Conservation (phyloP, 1,140 invertebrate species). For the Drosophila persimilis region DNA sequence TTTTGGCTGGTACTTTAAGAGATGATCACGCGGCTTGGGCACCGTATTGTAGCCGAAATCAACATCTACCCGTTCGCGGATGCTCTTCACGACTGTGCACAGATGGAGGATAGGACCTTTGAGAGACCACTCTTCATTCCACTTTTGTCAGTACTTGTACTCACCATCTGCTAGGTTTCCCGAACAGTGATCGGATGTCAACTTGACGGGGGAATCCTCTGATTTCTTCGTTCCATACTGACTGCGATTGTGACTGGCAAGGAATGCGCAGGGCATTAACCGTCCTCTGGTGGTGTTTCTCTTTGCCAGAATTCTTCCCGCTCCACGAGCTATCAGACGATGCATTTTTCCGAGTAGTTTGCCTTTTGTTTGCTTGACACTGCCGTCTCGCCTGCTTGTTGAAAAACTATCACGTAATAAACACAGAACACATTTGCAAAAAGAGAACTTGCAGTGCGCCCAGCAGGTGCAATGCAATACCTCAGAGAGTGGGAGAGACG, state of each 20-base stretch:
- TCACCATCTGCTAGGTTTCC: constrained; percentile 45
- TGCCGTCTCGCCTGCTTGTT: background rate
- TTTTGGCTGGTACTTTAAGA: constrained; percentile 70
- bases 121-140: background rate
- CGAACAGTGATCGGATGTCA: constrained; percentile 39
- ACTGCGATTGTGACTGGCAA: background rate
- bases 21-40: constrained; percentile 66
- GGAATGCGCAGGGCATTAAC: background rate
- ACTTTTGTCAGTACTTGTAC: background rate
- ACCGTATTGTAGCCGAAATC: constrained; percentile 64
- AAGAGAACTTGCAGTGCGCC: constrained; percentile 17
- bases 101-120: background rate
- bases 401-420: constrained; percentile 26
- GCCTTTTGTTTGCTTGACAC: background rate
- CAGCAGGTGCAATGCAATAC: background rate
- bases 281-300: background rate
- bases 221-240: background rate
- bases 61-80: constrained; percentile 55
- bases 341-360: constrained; percentile 20
- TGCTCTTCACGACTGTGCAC: constrained; percentile 44
- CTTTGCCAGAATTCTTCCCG: constrained; percentile 1
- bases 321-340: constrained; percentile 2
- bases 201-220: background rate
- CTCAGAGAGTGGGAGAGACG: constrained; percentile 17
- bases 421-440: constrained; percentile 6